Conservation (phyloP, 2,797 vertebrate species). For the Poeciliopsis turneri region DNA sequence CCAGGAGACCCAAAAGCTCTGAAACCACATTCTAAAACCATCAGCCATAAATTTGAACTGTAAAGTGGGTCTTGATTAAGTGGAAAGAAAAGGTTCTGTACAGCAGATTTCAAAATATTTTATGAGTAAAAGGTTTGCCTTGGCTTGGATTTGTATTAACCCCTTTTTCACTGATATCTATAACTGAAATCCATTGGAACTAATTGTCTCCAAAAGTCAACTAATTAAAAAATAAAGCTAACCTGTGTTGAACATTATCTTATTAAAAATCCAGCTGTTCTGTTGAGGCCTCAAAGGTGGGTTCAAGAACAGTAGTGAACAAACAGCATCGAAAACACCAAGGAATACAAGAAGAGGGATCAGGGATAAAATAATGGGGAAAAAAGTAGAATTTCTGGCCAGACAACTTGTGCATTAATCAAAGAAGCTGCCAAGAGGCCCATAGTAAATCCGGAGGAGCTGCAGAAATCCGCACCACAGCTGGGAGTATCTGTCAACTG, state of each 20-base stretch:
- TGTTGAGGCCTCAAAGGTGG: neutral
- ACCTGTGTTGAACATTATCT: neutral
- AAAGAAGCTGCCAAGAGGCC: neutral
- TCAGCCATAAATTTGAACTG: neutral
- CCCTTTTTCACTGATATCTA: neutral
- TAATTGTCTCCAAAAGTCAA: neutral
- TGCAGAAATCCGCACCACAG: neutral
- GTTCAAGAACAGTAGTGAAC: neutral
- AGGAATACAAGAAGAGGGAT: neutral
- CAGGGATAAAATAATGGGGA: neutral
- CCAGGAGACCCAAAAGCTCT: neutral
- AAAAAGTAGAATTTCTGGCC: neutral
- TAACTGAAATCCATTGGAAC: neutral
- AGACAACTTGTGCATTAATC: neutral
- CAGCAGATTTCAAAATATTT: neutral
- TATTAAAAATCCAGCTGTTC: neutral
- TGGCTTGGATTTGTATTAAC: neutral
- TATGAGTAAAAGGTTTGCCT: neutral
- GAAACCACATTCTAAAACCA: neutral
- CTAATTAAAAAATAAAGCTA: neutral
- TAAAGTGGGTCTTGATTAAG: neutral
- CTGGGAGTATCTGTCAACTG: neutral
- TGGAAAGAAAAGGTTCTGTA: neutral
- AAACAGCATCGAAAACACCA: neutral
- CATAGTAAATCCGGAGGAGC: neutral